Evolutionary conservation across 2,888 invertebrate genomes (phyloP), one percentile per base, ranked within the genome.

Genomic region (Plagodis pulveraria): DNA sequence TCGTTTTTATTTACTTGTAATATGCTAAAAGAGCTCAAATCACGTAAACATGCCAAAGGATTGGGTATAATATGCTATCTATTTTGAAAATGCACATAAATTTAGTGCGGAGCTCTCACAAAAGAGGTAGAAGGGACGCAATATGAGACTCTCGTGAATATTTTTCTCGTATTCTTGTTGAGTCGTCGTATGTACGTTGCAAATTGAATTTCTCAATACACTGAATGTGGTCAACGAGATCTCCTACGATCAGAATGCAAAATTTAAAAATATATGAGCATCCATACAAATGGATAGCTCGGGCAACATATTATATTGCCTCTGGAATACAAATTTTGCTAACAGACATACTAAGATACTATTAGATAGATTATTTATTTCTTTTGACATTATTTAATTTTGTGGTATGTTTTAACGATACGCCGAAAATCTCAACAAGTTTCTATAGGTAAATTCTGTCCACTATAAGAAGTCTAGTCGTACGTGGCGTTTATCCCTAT

Each of bases 11-110:
- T 22, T 22, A 22, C 2, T 22, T 22, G 2, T 22, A 2, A 22
- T 22, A 22, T 22, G 2, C 1, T 12, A 43, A 43, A 7, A 43
- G 6, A 43, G 12, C 12, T 12, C n/a, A 11, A 34, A 45, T 45
- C 34, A 32, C 10, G 34, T 35, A 47, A 47, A 47, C 7, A 35
- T 12, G 11, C 11, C 11, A 11, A 35, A 35, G 6, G 10, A 35
- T 46, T 6, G 35, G 35, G 47, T 47, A 47, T 47, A 47, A 47
- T 44, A 44, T 44, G 32, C 44, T 44, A 44, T 44, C 44, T 35
- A 47, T 36, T 35, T 47, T 10, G 11, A 47, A 47, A 47, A 47
- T 47, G 35, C 47, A 47, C 35, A 47, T 47, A 47, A 47, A 47
- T 47, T 47, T 47, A 7, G 11, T 36, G 34, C 12, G 32, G 47